phyloP scores from a whole-genome alignment of 2,113 vertebrate genomes.

The Paradoxurus hermaphroditus region DNA sequence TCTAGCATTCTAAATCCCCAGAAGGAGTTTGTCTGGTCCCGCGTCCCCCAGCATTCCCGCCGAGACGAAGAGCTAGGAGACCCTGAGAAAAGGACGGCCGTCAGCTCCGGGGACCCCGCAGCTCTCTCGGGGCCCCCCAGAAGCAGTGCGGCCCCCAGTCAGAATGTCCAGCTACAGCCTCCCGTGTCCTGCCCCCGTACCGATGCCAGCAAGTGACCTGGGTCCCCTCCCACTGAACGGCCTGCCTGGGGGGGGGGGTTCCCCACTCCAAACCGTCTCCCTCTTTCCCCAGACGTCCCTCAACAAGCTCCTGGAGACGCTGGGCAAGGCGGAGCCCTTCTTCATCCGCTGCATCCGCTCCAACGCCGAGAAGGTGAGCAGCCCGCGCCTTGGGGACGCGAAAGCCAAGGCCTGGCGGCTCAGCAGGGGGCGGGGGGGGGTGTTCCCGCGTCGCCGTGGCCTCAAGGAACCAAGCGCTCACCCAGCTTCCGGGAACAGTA shows the following conservation, averaged over 20 bases:
- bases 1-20: not conserved
- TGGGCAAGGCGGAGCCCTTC: slow-evolving; percentile 95
- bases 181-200: not conserved
- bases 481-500: not conserved
- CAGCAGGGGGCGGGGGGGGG: too few species aligned
- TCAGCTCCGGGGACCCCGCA: not conserved
- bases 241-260: fast-evolving
- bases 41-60: not conserved
- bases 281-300: slow-evolving; percentile 88
- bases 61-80: not conserved
- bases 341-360: slow-evolving; percentile 99
- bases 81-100: not conserved
- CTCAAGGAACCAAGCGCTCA: not conserved
- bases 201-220: not conserved
- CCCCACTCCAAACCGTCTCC: not conserved
- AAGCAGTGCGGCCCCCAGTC: not conserved
- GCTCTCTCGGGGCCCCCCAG: not conserved
- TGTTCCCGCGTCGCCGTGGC: not conserved
- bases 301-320: slow-evolving; percentile 93
- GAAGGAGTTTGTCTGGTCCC: not conserved
- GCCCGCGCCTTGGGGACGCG: fast-evolving
- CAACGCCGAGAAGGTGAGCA: slow-evolving; percentile 94
- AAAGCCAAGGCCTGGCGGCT: not conserved
- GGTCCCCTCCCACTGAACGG: too few species aligned
- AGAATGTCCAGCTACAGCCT: not conserved